Conservation (phyloP, 2,888 invertebrate genomes). For the Cephus pygmeus region DNA sequence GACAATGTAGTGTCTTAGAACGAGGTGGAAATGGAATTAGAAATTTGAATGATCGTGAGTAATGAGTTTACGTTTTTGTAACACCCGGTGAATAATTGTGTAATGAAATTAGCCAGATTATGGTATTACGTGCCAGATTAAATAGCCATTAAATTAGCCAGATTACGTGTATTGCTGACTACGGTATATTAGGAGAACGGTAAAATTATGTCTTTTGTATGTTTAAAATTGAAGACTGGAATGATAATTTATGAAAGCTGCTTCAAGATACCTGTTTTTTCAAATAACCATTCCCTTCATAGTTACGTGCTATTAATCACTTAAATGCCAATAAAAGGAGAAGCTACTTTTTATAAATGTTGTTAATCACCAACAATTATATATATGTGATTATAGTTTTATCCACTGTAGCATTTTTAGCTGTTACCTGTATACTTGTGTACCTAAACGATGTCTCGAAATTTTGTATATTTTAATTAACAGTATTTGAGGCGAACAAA, state of each 20-base stretch:
- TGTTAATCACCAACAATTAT: background rate
- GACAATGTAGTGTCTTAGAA: background rate
- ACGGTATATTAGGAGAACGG: background rate
- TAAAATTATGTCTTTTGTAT: background rate
- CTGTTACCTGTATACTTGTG: constrained; percentile 37
- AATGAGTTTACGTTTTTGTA: background rate
- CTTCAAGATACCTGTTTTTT: constrained; percentile 18
- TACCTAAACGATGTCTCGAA: constrained; percentile 30
- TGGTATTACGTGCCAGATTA: too few relatives aligned
- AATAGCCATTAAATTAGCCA: background rate
- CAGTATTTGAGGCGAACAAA: background rate
- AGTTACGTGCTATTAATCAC: constrained; percentile 19
- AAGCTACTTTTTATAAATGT: constrained; percentile 38
- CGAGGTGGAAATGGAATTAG: background rate
- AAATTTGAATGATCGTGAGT: background rate
- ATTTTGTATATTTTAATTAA: background rate
- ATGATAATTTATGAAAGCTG: constrained; percentile 24
- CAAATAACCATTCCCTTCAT: background rate
- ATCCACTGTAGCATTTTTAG: constrained; percentile 1
- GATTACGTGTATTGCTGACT: background rate
- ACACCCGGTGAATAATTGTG: background rate
- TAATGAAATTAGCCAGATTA: background rate
- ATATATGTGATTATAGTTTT: background rate
- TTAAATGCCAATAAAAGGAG: constrained; percentile 34
- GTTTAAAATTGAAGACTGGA: background rate